These are phyloP conservation scores for Acholoe squamosa DNA, from an alignment of 2,888 invertebrate genomes.

Conservation along the genomic window DNA sequence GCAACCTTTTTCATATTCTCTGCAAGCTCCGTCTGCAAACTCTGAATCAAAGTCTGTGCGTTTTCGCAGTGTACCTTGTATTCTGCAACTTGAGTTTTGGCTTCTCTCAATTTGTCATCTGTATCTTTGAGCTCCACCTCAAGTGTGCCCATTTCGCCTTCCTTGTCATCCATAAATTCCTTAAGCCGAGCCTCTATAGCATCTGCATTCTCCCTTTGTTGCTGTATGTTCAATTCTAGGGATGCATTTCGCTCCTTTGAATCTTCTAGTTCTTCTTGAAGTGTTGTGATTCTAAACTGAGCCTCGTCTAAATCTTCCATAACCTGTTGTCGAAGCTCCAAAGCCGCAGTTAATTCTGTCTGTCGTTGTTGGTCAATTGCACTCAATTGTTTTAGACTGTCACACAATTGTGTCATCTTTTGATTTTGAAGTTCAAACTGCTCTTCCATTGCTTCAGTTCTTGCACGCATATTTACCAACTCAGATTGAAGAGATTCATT, in stretches of 20 bases:
- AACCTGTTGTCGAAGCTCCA: not conserved
- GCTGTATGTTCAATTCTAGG: not conserved
- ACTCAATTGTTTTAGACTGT: not conserved
- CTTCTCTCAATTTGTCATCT: conserved; percentile 9
- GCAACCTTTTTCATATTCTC: not conserved
- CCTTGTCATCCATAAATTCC: conserved; percentile 50
- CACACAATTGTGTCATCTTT: not conserved
- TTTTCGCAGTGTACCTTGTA: not conserved
- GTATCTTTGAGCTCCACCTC: not conserved
- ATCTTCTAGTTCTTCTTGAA: conserved; percentile 41
- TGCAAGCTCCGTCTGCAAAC: not conserved
- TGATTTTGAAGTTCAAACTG: conserved; percentile 5
- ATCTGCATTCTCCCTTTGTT: not conserved
- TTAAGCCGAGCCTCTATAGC: conserved; percentile 23
- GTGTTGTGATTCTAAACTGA: not conserved
- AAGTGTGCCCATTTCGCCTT: conserved; percentile 31
- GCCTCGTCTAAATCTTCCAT: conserved; percentile 25
- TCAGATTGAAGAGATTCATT: not conserved
- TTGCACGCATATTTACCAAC: not conserved
- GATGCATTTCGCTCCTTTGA: not conserved
- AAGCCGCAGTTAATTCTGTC: not conserved
- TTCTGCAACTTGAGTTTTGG: not conserved
- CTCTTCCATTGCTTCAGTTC: not conserved
- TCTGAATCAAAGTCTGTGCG: not conserved
- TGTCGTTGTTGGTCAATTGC: not conserved